Conservation (phyloP, 2,888 invertebrate species). For the Seira sanloemensis region DNA sequence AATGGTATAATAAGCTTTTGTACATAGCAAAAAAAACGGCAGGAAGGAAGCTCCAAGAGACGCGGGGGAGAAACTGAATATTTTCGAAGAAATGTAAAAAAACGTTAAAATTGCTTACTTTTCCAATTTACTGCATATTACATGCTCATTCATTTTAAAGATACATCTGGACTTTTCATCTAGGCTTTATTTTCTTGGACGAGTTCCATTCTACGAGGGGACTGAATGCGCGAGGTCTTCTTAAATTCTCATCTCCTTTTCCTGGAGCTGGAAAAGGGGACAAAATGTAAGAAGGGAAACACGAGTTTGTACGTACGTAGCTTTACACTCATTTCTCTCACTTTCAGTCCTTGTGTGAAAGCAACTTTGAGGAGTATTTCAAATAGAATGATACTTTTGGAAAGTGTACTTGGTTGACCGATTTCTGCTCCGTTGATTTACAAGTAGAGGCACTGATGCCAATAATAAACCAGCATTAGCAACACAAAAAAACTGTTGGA, state of each 20-base stretch:
- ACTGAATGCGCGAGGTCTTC: not conserved
- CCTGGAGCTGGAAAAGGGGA: not conserved
- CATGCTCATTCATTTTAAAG: constrained; percentile 42
- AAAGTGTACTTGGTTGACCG: constrained; percentile 35
- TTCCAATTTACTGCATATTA: constrained; percentile 29
- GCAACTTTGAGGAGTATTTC: not conserved
- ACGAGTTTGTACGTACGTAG: not conserved
- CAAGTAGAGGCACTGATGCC: constrained; percentile 44
- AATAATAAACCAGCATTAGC: constrained; percentile 49
- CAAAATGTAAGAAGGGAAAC: not conserved
- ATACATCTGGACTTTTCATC: constrained; percentile 44
- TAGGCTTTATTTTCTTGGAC: constrained; percentile 32
- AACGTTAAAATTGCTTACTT: constrained; percentile 14
- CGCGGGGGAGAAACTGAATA: not conserved
- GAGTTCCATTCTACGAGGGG: constrained; percentile 34
- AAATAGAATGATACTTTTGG: not conserved
- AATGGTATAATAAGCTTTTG: constrained; percentile 29
- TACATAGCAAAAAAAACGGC: not conserved
- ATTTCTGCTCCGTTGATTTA: constrained; percentile 51
- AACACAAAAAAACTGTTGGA: constrained; percentile 12
- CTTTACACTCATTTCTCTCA: not conserved
- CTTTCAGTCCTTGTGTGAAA: not conserved
- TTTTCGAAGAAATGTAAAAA: not conserved
- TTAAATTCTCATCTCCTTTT: not conserved
- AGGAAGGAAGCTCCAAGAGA: not conserved